Conservation (phyloP, 2,888 invertebrate species). For the Chironomus tentans region DNA sequence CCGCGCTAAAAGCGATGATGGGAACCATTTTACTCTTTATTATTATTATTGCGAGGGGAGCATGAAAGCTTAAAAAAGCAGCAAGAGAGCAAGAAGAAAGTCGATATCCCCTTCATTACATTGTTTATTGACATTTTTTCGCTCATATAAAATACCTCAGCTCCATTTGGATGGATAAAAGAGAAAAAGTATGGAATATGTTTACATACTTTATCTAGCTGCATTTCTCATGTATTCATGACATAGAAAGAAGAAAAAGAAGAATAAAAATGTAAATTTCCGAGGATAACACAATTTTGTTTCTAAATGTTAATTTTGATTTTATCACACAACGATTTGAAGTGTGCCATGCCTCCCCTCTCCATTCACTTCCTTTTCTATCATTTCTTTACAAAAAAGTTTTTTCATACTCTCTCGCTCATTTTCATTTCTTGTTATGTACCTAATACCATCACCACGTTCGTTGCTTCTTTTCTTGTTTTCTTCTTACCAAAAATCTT, state of each 20-base stretch:
- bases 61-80: neutral
- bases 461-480: neutral
- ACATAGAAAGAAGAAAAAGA: neutral
- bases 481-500: neutral
- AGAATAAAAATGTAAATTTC: conserved; percentile 22
- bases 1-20: neutral
- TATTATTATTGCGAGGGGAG: neutral
- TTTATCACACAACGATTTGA: conserved; percentile 24
- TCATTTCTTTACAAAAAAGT: no score
- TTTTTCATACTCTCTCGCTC: neutral
- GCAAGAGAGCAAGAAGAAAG: neutral
- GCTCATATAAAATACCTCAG: neutral
- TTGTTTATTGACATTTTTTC: conserved; percentile 16
- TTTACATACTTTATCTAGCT: neutral
- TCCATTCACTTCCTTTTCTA: neutral
- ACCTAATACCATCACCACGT: neutral
- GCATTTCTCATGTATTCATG: neutral
- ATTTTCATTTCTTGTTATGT: neutral
- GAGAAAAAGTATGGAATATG: no score
- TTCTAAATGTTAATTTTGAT: conserved; percentile 26
- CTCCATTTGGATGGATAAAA: neutral
- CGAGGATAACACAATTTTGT: conserved; percentile 23
- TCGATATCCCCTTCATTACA: conserved; percentile 1
- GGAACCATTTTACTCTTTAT: conserved; percentile 17
- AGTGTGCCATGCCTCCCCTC: neutral